A percentile compares a stretch with the other conserved stretches of the same genome.
Evolutionary conservation across 2,113 vertebrate species (phyloP).

Genomic region (Varanus komodoensis): DNA sequence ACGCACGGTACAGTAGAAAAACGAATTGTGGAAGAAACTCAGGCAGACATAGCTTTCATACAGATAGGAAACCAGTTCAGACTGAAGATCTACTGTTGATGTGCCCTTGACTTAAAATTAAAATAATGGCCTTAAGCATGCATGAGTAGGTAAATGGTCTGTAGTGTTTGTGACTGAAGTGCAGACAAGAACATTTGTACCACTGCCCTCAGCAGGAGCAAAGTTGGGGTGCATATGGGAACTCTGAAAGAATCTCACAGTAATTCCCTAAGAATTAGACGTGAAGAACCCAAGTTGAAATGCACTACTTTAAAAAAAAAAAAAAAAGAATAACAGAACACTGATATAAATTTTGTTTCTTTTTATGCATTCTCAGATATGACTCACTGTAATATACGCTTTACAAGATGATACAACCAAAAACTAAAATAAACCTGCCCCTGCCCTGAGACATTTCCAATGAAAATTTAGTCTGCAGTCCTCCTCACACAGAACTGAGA

Average conservation of each 20-base stretch:
- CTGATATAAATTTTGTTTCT: background rate
- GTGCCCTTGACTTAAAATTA: background rate
- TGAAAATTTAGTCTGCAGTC: no score
- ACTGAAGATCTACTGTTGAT: background rate
- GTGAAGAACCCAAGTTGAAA: background rate
- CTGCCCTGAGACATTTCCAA: background rate
- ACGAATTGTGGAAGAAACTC: background rate
- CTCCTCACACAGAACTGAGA: no score
- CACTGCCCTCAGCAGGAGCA: background rate
- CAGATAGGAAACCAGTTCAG: background rate
- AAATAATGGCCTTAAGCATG: background rate
- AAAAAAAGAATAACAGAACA: background rate
- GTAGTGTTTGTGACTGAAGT: background rate
- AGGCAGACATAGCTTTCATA: background rate
- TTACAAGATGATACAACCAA: background rate
- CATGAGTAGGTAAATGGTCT: background rate
- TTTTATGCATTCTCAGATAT: background rate
- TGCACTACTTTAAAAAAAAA: background rate
- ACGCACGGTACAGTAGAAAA: background rate
- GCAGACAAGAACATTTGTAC: background rate
- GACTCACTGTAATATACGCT: background rate
- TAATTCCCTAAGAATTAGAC: background rate
- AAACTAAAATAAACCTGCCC: background rate
- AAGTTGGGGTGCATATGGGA: background rate
- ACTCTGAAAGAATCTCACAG: background rate